Evolutionary conservation across 1,140 invertebrate species (phyloP).

Genomic region (Leptopilina boulardi): DNA sequence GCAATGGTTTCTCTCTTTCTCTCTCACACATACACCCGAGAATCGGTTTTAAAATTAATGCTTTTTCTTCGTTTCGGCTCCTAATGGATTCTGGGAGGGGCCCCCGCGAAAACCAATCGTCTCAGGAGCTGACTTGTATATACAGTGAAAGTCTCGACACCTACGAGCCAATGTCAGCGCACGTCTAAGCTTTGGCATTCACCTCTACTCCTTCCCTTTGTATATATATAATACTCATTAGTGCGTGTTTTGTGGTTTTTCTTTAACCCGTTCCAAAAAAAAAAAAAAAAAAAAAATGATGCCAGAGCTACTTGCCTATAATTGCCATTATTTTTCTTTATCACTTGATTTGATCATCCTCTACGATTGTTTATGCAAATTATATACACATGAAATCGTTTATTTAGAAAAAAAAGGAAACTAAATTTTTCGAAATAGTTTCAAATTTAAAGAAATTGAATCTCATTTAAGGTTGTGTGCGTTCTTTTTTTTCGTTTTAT

Average conservation of each 20-base stretch:
- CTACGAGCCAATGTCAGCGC: constrained; percentile 68
- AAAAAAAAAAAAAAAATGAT: too few species aligned
- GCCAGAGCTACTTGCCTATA: constrained; percentile 56
- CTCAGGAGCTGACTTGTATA: constrained; percentile 54
- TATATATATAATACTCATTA: constrained; percentile 63
- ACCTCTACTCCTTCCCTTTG: constrained; percentile 56
- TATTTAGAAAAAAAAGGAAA: background rate
- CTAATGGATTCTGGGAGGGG: constrained; percentile 75
- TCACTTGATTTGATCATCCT: constrained; percentile 42
- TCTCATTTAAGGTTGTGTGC: background rate
- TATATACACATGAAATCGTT: too few species aligned
- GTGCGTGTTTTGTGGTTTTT: constrained; percentile 38
- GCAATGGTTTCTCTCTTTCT: constrained; percentile 51
- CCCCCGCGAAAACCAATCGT: constrained; percentile 72
- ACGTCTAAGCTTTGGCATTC: constrained; percentile 61
- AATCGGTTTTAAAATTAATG: constrained; percentile 75
- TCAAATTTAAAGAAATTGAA: background rate
- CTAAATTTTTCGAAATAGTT: background rate
- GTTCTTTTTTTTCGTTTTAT: background rate
- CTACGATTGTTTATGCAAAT: constrained; percentile 46
- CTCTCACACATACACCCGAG: constrained; percentile 49
- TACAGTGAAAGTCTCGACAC: constrained; percentile 71
- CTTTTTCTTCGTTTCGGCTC: constrained; percentile 72
- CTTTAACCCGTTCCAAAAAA: constrained; percentile 54
- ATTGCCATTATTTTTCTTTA: constrained; percentile 53